Base-by-base conservation (phyloP, 2,797 vertebrate species). In the Myotis planiceps region DNA sequence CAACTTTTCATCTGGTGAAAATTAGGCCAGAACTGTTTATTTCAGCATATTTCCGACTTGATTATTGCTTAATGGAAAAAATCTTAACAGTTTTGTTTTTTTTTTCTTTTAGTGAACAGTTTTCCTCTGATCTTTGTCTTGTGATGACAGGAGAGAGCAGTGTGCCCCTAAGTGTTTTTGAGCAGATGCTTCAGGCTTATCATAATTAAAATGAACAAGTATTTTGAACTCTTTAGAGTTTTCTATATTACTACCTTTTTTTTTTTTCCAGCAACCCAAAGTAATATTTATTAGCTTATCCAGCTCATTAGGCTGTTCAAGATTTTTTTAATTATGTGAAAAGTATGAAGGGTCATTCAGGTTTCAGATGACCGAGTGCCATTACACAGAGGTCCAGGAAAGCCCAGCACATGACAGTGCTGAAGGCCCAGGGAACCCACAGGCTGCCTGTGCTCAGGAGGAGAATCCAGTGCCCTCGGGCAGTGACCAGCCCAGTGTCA, bases 21-120 rank as follows among this genome's bases (percentile, higher is more conserved):
- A 93, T 96, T 88, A 92, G 49, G n/a, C 87, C 82, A 93, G 87
- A 92, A 81, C n/a, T 66, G 29, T 97, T 80, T 92, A 55, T 90
- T 92, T 92, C 88, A 81, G 76, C 72, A 58, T 96, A 79, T 94
- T 96, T 92, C 32, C 80, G 53, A 95, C 74, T 39, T 94, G 71
- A 69, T 58, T 94, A 34, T 74, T 97, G 69, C 78, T 92, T 84
- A 90, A 80, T 92, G 80, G 84, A 68, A 96, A 94, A 95, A 47
- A 63, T 32, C 79, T 95, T 94, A 84, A 58, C 60, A 63, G 13
- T 80, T 68, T 16, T 81, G 90, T 0, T 1, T 45, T 82, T 92
- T 72, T 94, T 86, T 60, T 27, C 9, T 34, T 18, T 53, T 25
- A 29, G 25, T 89, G 42, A 85, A n/a, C 3, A 16, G 9, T 75